Percentiles rank a stretch among this genome's conserved stretches.
phyloP scores from a whole-genome alignment of 2,888 invertebrate genomes.

The Drosophila crucigera region DNA sequence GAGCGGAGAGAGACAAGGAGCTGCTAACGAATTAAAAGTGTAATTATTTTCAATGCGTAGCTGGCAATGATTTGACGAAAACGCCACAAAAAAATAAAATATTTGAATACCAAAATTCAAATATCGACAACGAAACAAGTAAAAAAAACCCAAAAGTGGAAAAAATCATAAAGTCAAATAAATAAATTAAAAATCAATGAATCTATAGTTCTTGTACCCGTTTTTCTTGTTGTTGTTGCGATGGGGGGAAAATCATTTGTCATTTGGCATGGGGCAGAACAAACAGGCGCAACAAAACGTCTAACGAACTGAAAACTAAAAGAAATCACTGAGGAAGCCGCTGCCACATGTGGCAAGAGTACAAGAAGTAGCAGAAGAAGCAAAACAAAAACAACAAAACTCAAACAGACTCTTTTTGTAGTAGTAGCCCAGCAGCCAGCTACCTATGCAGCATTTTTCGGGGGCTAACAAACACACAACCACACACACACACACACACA shows the following conservation, averaged over 20 bases:
- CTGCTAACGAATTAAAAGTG: conserved; percentile 78
- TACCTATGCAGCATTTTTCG: conserved; percentile 59
- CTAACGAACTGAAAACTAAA: conserved; percentile 68
- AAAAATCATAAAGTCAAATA: conserved; percentile 73
- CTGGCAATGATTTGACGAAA: conserved; percentile 68
- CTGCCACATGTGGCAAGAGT: background rate
- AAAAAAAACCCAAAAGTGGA: conserved; percentile 42
- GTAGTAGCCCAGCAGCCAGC: conserved; percentile 55
- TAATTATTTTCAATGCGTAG: conserved; percentile 76
- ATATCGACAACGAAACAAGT: conserved; percentile 25
- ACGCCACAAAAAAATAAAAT: conserved; percentile 1
- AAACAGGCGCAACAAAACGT: conserved; percentile 72
- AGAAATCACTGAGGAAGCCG: conserved; percentile 50
- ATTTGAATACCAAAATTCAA: conserved; percentile 52
- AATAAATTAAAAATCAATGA: conserved; percentile 80
- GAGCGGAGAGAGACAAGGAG: conserved; percentile 29
- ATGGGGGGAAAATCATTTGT: conserved; percentile 72
- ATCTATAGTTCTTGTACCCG: conserved; percentile 8
- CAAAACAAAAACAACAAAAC: conserved; percentile 33
- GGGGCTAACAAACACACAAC: conserved; percentile 19
- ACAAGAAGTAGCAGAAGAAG: conserved; percentile 25
- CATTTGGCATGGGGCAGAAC: conserved; percentile 66
- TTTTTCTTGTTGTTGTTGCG: conserved; percentile 13
- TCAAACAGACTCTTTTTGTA: conserved; percentile 52
- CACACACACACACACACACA: conserved; percentile 13